phyloP scores from a whole-genome alignment of 2,888 invertebrate genomes.

The Hesperia comma region DNA sequence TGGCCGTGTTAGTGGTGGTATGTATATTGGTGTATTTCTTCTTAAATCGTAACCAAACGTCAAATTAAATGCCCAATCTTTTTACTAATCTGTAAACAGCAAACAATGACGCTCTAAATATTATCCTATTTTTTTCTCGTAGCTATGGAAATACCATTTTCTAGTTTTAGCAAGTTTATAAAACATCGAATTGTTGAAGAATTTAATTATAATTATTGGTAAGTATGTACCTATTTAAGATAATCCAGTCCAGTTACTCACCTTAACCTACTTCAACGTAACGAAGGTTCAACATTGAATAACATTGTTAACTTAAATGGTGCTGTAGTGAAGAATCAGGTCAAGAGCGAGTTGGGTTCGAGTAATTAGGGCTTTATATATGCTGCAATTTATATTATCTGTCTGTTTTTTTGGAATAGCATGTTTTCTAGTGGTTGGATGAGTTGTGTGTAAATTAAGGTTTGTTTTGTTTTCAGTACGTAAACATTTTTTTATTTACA shows the following conservation, averaged over 20 bases:
- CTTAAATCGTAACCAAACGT: too few relatives aligned
- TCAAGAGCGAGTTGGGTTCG: background rate
- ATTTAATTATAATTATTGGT: constrained; percentile 23
- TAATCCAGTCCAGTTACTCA: constrained; percentile 12
- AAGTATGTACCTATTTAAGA: background rate
- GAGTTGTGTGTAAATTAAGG: background rate
- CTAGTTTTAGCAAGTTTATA: background rate
- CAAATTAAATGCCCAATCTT: too few relatives aligned
- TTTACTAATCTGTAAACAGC: too few relatives aligned
- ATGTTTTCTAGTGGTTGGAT: too few relatives aligned
- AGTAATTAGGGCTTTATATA: background rate
- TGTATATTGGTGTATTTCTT: too few relatives aligned
- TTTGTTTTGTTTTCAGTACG: background rate
- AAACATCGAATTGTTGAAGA: background rate
- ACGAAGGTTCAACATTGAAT: constrained; percentile 17
- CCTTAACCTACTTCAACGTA: constrained; percentile 28
- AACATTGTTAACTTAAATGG: constrained; percentile 8
- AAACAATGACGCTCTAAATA: too few relatives aligned
- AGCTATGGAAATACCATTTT: too few relatives aligned
- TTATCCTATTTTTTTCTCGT: too few relatives aligned
- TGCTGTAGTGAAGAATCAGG: background rate
- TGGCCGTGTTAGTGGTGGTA: too few relatives aligned
- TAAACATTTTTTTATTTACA: too few relatives aligned
- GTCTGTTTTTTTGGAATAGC: background rate
- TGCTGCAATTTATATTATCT: background rate